Conservation (phyloP, 1,140 invertebrate genomes). For the Amyelois transitella region DNA sequence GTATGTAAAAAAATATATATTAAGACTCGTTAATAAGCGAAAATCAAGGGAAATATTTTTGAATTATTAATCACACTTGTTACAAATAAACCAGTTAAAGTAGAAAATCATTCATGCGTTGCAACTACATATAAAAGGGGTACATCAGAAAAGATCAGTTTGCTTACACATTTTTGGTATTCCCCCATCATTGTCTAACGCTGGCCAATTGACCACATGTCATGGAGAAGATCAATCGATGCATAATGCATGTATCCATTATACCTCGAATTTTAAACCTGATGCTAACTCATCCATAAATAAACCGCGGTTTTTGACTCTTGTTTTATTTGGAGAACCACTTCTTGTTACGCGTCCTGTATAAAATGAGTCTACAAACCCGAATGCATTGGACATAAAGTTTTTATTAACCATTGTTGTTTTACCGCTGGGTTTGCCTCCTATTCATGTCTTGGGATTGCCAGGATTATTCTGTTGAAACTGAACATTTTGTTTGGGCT, state of each 20-base stretch:
- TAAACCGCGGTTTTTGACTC: background rate
- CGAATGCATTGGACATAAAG: background rate
- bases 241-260: background rate
- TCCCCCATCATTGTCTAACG: background rate
- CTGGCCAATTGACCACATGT: background rate
- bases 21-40: too few relatives aligned
- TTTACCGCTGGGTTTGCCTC: background rate
- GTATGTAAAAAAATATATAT: too few relatives aligned
- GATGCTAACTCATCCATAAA: background rate
- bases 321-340: background rate
- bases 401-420: background rate
- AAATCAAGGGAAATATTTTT: too few relatives aligned
- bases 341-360: background rate
- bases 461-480: background rate
- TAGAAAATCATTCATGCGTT: too few relatives aligned
- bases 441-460: background rate
- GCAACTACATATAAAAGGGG: too few relatives aligned
- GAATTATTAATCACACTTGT: too few relatives aligned
- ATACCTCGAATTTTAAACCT: background rate
- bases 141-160: background rate
- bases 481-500: background rate
- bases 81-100: too few relatives aligned
- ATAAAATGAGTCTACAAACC: background rate
- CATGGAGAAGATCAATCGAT: background rate
- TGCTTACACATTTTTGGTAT: background rate